A percentile compares a stretch with the other conserved stretches of the same genome.
Evolutionary conservation across 1,140 invertebrate species (phyloP).

Genomic region (Megathymus violae): DNA sequence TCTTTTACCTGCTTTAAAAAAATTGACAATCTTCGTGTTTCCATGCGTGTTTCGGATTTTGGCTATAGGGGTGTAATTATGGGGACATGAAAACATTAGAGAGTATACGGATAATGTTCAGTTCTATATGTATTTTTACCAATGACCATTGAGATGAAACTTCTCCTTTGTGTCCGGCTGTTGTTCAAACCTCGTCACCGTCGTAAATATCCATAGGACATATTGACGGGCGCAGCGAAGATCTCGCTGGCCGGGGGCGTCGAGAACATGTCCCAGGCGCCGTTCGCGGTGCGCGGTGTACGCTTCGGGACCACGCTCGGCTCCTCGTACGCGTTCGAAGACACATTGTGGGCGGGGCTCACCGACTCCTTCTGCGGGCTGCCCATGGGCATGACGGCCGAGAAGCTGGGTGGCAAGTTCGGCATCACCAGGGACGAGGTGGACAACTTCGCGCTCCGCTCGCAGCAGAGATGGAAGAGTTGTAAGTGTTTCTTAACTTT

Average conservation of each 20-base stretch:
- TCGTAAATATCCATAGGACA: slow-evolving; percentile 89
- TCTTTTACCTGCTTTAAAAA: too few relatives aligned
- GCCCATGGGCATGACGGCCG: slow-evolving; percentile 98
- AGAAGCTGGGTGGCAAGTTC: slow-evolving; percentile 97
- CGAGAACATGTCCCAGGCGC: slow-evolving; percentile 98
- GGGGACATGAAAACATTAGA: too few relatives aligned
- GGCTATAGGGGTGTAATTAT: too few relatives aligned
- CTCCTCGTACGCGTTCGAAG: slow-evolving; percentile 92
- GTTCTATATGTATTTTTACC: too few relatives aligned
- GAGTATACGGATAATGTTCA: too few relatives aligned
- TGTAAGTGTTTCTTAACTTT: too few relatives aligned
- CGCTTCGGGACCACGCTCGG: slow-evolving; percentile 97
- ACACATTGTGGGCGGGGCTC: slow-evolving; percentile 95
- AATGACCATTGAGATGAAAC: too few relatives aligned
- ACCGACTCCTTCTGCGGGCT: slow-evolving; percentile 95
- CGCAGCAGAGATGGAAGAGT: slow-evolving; percentile 92
- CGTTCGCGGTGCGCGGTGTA: slow-evolving; percentile 93
- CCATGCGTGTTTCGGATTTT: too few relatives aligned
- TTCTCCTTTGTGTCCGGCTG: too few relatives aligned
- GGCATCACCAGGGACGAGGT: slow-evolving; percentile 93
- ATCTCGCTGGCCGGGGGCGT: slow-evolving; percentile 96
- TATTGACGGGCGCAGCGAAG: slow-evolving; percentile 92
- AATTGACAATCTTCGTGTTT: too few relatives aligned
- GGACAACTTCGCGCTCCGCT: slow-evolving; percentile 94
- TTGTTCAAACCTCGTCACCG: too few relatives aligned